Evolutionary conservation across 2,797 vertebrate genomes (phyloP).

Genomic region (Pagetopsis macropterus): DNA sequence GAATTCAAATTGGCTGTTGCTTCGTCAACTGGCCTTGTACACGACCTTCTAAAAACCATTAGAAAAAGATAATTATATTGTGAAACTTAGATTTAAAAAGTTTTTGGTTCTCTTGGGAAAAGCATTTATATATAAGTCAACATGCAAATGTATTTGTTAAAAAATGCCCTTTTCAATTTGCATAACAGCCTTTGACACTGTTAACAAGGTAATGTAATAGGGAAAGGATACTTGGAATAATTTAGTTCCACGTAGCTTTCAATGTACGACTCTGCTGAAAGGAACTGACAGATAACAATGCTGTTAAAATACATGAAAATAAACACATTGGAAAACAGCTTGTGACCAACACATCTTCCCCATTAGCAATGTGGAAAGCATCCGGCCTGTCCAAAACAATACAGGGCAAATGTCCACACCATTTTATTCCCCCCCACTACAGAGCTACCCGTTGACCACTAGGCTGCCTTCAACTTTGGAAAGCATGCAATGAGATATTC

Average conservation of each 20-base stretch:
- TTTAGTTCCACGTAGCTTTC: neutral
- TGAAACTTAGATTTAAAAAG: neutral
- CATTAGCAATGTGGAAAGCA: constrained; percentile 53
- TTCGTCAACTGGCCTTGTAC: too few species aligned
- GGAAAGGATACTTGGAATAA: neutral
- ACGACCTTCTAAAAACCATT: neutral
- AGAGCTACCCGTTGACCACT: neutral
- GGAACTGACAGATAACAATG: neutral
- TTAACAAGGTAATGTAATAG: neutral
- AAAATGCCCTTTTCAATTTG: constrained; percentile 4
- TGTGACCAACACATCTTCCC: neutral
- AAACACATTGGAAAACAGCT: constrained; percentile 17
- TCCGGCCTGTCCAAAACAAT: constrained; percentile 51
- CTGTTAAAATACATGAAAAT: constrained; percentile 14
- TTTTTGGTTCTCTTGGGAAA: constrained; percentile 2
- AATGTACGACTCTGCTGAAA: neutral
- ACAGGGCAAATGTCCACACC: constrained; percentile 38
- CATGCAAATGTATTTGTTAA: neutral
- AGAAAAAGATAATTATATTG: neutral
- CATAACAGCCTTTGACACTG: constrained; percentile 4
- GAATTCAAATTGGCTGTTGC: too few species aligned
- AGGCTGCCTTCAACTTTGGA: constrained; percentile 41
- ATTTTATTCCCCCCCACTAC: constrained; percentile 9
- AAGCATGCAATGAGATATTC: constrained; percentile 46
- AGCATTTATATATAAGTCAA: neutral